Base-by-base conservation (phyloP, 92 coral and sea anemone genomes). In the Epizoanthus rinbou region DNA sequence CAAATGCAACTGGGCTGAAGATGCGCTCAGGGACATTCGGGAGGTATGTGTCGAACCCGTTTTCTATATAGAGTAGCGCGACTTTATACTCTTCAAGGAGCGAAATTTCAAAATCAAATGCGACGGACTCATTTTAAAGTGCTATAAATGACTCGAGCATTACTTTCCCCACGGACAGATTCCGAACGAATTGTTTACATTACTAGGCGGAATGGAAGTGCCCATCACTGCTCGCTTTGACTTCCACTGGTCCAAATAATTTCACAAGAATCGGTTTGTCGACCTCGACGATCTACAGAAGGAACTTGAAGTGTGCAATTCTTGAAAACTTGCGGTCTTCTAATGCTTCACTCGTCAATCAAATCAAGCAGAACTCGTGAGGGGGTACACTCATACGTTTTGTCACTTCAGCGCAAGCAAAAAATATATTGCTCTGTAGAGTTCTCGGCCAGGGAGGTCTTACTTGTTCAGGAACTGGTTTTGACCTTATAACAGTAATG, bases 11-110 rank as follows among this genome's bases (percentile, higher is more conserved):
- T 92, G 91, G 93, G 96, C 96, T 15, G 86, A 83, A 45, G 92
- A 90, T 64, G 84, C 81, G 18, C 90, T 90, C 54, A 90, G 88
- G 73, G 93, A 92, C 74, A 90, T 92, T 68, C 86, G 81, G 25
- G 89, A 92, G 96, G 96, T 92, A 74, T 70, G 81, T n/a, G 64
- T 8, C 50, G 54, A 85, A 14, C 33, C 15, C 41, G 16, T 78
- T 22, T 37, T 37, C 47, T 62, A 62, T 37, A 35, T 58, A 33
- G 15, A 37, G 23, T 9, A n/a, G 63, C 54, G 54, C 37, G 14
- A 78, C 62, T 60, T 41, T 21, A 57, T 45, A 31, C 50, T 60
- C n/a, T 78, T 63, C 10, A 62, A 41, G 58, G 71, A 41, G 64
- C 59, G 37, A 60, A 62, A 78, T 67, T n/a, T 18, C 21, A 41